phyloP scores from a whole-genome alignment of 2,113 vertebrate genomes.

The Crotalus helleri region DNA sequence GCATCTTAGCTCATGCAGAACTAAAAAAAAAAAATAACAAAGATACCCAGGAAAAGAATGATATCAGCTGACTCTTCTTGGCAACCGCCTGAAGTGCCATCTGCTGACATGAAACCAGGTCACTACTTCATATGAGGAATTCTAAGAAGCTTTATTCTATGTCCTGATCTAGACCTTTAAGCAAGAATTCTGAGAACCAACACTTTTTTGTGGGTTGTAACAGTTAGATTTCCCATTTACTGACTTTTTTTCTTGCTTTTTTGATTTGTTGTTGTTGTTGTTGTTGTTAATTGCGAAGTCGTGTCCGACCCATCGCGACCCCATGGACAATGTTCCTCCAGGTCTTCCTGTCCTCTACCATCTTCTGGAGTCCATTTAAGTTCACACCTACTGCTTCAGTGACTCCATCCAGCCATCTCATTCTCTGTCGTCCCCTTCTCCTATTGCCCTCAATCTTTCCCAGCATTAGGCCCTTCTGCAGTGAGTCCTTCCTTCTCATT shows the following conservation, averaged over 20 bases:
- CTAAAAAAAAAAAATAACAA: background rate
- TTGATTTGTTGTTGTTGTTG: background rate
- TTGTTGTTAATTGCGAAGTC: too few relatives aligned
- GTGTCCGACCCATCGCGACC: too few relatives aligned
- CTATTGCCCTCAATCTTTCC: too few relatives aligned
- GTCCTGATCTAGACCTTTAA: background rate
- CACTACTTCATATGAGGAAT: background rate
- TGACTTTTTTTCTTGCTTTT: background rate
- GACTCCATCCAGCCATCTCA: too few relatives aligned
- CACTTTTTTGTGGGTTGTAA: background rate
- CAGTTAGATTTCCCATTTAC: background rate
- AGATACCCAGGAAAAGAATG: background rate
- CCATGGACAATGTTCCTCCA: too few relatives aligned
- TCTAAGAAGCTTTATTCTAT: background rate
- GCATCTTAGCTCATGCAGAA: background rate
- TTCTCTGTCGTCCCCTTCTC: too few relatives aligned
- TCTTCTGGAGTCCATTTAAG: too few relatives aligned
- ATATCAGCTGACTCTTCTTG: background rate
- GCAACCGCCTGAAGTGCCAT: background rate
- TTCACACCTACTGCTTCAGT: too few relatives aligned
- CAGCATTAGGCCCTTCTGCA: too few relatives aligned
- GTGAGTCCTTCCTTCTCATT: too few relatives aligned
- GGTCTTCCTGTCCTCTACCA: too few relatives aligned
- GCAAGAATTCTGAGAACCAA: background rate
- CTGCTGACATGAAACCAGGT: background rate